Evolutionary conservation across 2,888 invertebrate genomes (phyloP).

Genomic region (Papilio gigon): DNA sequence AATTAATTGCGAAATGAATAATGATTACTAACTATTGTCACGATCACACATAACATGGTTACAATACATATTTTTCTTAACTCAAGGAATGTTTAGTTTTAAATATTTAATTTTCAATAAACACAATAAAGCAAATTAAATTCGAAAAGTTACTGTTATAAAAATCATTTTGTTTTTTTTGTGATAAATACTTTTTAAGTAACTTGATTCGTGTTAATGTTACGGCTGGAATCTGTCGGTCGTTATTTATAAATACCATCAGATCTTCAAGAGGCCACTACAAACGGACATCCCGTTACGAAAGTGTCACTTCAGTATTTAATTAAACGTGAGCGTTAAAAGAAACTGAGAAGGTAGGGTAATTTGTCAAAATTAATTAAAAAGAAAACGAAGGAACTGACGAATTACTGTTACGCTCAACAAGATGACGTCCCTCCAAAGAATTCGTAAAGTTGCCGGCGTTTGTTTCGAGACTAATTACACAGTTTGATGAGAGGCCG

Average conservation of each 20-base stretch:
- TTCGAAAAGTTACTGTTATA: not conserved
- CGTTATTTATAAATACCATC: constrained; percentile 67
- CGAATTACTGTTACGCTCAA: constrained; percentile 65
- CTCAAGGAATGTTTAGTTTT: constrained; percentile 17
- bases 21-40: not conserved
- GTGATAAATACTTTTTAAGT: constrained; percentile 23
- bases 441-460: constrained; percentile 57
- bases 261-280: constrained; percentile 54
- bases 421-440: constrained; percentile 62
- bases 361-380: constrained; percentile 83
- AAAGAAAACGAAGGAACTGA: constrained; percentile 74
- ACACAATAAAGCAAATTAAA: constrained; percentile 8
- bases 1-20: constrained; percentile 2
- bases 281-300: constrained; percentile 63
- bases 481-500: constrained; percentile 47
- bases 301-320: constrained; percentile 80
- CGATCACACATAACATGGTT: not conserved
- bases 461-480: constrained; percentile 61
- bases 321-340: constrained; percentile 77
- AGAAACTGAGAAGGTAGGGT: constrained; percentile 77
- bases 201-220: constrained; percentile 32
- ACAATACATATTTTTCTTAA: not conserved
- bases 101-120: not conserved
- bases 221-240: constrained; percentile 49
- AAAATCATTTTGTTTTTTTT: constrained; percentile 30